Evolutionary conservation across 2,888 invertebrate genomes (phyloP).

Genomic region (Conomelus anceps): DNA sequence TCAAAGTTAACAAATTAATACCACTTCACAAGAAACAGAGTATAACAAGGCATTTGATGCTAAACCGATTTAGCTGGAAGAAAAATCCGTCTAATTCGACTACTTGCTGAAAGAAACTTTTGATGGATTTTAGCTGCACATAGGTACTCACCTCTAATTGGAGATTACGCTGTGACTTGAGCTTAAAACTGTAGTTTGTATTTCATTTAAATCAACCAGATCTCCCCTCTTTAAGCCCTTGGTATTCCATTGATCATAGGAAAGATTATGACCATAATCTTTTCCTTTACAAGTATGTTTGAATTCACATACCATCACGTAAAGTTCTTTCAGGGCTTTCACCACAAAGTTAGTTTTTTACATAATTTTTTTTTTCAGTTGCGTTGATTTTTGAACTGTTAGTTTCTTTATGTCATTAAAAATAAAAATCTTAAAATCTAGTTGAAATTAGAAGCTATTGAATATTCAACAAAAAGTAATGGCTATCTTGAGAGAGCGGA

Average conservation of each 20-base stretch:
- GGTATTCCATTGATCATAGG: neutral
- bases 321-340: neutral
- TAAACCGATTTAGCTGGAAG: neutral
- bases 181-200: neutral
- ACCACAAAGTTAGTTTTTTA: neutral
- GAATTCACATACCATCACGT: neutral
- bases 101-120: neutral
- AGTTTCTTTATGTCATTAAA: neutral
- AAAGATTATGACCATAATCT: neutral
- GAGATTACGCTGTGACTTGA: neutral
- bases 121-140: neutral
- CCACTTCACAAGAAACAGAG: neutral
- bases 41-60: neutral
- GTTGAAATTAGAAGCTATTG: neutral
- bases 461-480: too few species aligned
- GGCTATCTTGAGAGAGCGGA: too few species aligned
- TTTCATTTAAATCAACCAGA: neutral
- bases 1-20: neutral
- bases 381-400: neutral
- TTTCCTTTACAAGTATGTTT: neutral
- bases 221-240: neutral
- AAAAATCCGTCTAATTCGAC: neutral
- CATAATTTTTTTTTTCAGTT: neutral
- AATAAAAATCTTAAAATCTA: neutral
- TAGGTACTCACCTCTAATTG: neutral